Evolutionary conservation across 2,113 vertebrate genomes (phyloP), one percentile per base, ranked within the genome.

Genomic region (Nicator chloris): DNA sequence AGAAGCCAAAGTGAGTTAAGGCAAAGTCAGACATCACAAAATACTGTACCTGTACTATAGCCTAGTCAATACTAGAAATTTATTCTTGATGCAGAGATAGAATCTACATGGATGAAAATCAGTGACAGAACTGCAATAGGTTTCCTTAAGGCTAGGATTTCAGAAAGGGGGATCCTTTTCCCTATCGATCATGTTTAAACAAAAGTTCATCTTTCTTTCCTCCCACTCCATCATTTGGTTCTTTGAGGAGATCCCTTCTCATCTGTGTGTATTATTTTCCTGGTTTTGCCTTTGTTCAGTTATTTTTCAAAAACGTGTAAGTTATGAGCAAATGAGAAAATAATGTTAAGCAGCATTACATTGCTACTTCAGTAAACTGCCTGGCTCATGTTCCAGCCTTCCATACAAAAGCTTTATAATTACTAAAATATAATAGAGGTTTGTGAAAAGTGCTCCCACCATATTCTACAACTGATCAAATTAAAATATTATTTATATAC

Each of bases 201-300:
- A 35, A 5, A 81, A 56, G 7, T 17, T 44, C 9, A 15, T 65
- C 44, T 61, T 83, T 50, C 30, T 68, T 42, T 66, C 24, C 24
- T 73, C 9, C 1, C 10, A 37, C 35, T 72, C 7, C 4, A 0
- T 44, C 2, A 1, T 19, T 61, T 50, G 17, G 16, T 11, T 12
- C 28, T 51, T 13, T 19, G 4, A 50, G 39, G 17, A 44, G 2
- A 12, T 18, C 6, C 11, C 27, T 85, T 33, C 35, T 66, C 12
- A 60, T 69, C 39, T 40, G 13, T 60, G 14, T 31, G 2, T 65
- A 21, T 45, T 54, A 27, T 39, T 90, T 82, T 84, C 15, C 40
- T 65, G 45, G 7, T 39, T 73, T 80, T 80, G 13, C 22, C 44
- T 71, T 63, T 81, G 6, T 69, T 65, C 27, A 44, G 6, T 21